Evolutionary conservation across 2,888 invertebrate genomes (phyloP), one percentile per base, ranked within the genome.

Genomic region (Operophtera brumata): DNA sequence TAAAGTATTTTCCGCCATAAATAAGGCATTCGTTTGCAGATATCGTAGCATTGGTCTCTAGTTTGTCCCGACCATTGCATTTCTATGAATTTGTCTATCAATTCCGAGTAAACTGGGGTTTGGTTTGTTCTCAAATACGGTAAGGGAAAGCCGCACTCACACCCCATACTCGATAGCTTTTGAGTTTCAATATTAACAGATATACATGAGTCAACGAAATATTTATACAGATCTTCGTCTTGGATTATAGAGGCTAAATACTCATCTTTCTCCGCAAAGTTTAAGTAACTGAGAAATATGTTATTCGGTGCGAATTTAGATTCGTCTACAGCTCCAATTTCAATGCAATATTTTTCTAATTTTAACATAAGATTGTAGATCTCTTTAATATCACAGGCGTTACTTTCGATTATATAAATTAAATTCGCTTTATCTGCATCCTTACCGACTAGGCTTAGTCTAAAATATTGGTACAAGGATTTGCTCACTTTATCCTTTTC

Each of bases 1-100:
- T 88, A 82, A 14, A 93, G 75, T 62, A 92, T 91, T 62, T 92
- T 91, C 49, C 90, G 85, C 92, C 93, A 93, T 70, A 94, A 83
- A 65, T 91, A 92, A 41, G 94, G 94, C 87, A 94, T 91, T 63
- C 82, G 80, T 65, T 88, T 91, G 61, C 93, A 92, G 36, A 92
- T 82, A 62, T 87, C 84, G 35, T 91, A 86, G 60, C 91, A 91
- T 40, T 86, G 84, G 2, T 87, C 82, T 34, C 81, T 76, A 0
- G 84, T 82, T 54, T 86, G 78, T 57, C 71, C 80, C 5, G 81
- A 77, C 78, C 84, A 86, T 62, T 91, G 91, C 54, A 78, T 87
- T 54, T 91, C 90, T 40, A 93, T 84, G 61, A 94, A 87, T 61
- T 84, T 78, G 65, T 91, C 90, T 34, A 93, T 93, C 39, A 93